These are phyloP conservation scores for Athene noctua DNA, from an alignment of 2,113 vertebrate genomes.

Conservation along the genomic window DNA sequence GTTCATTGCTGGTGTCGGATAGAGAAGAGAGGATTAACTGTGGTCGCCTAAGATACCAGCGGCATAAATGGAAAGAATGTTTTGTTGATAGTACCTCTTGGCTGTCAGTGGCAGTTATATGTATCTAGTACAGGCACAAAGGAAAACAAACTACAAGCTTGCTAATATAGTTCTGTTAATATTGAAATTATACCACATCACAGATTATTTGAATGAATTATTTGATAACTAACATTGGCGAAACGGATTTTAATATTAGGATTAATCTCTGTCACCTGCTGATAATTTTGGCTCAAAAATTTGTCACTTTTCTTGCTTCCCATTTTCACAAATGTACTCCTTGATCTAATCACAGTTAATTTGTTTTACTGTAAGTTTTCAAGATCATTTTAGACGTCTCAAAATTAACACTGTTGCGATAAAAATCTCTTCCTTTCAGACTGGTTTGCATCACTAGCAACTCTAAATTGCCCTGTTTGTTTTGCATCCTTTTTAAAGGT, in stretches of 20 bases:
- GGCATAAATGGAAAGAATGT: not conserved
- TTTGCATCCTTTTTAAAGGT: not conserved
- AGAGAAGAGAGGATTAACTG: not conserved
- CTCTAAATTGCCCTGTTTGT: not conserved
- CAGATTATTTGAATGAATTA: not conserved
- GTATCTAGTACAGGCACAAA: not conserved
- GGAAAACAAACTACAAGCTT: not conserved
- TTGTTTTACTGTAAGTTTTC: not conserved
- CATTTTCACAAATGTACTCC: not conserved
- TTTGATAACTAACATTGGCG: not conserved
- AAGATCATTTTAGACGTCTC: not conserved
- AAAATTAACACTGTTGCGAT: not conserved
- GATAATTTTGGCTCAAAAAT: not conserved
- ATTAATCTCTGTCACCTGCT: not conserved
- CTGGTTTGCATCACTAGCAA: not conserved
- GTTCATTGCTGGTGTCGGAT: not conserved
- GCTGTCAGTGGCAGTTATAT: not conserved
- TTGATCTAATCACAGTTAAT: not conserved
- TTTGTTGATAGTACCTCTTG: not conserved
- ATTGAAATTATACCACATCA: fast-evolving
- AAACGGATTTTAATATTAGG: not conserved
- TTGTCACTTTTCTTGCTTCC: not conserved
- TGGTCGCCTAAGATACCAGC: not conserved
- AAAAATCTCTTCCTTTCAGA: not conserved
- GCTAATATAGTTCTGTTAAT: not conserved